Conservation (phyloP, 2,797 vertebrate species). For the Oophaga sylvatica region DNA sequence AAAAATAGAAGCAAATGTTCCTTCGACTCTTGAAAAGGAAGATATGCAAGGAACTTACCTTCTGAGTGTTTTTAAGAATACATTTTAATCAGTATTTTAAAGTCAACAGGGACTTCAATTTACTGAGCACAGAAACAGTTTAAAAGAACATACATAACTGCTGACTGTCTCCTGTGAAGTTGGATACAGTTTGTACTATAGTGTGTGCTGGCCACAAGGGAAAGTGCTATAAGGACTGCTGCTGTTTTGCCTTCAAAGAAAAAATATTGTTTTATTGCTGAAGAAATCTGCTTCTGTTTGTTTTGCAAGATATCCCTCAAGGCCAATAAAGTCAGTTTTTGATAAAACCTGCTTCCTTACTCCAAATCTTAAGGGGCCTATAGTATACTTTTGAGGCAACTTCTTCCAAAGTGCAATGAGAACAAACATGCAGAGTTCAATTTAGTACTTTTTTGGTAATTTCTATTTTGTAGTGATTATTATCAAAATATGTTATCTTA, state of each 20-base stretch:
- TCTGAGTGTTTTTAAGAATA: not conserved
- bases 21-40: not conserved
- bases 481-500: not conserved
- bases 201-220: constrained; percentile 22
- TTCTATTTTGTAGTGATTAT: not conserved
- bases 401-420: constrained; percentile 11
- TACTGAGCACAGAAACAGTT: not conserved
- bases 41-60: not conserved
- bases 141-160: constrained; percentile 11
- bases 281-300: constrained; percentile 44
- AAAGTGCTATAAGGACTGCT: constrained; percentile 35
- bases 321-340: constrained; percentile 40
- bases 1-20: not conserved
- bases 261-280: constrained; percentile 38
- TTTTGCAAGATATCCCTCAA: constrained; percentile 39
- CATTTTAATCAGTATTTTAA: constrained; percentile 14
- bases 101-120: not conserved
- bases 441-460: not conserved
- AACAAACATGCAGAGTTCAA: constrained; percentile 7
- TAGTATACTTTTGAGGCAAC: constrained; percentile 16
- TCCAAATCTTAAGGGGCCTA: not conserved
- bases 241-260: constrained; percentile 39
- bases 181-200: constrained; percentile 30
- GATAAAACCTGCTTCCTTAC: constrained; percentile 38
- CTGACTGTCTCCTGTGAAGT: constrained; percentile 29